Evolutionary conservation across 1,140 invertebrate genomes (phyloP).

Genomic region (Ridgeia piscesae): DNA sequence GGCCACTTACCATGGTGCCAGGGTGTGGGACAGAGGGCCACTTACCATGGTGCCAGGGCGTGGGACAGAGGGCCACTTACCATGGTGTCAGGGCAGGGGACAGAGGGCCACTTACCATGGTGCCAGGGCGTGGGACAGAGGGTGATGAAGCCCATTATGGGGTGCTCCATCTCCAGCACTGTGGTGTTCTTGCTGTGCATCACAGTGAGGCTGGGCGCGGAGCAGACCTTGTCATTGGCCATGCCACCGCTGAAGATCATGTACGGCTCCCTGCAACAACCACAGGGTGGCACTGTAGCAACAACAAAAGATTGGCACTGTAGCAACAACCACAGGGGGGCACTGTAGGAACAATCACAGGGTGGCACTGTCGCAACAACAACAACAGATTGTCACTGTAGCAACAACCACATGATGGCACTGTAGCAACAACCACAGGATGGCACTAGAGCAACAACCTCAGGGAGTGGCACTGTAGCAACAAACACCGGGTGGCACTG

Average conservation of each 20-base stretch:
- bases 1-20: neutral
- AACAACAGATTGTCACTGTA: too few relatives aligned
- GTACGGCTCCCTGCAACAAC: constrained; percentile 70
- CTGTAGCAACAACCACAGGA: constrained; percentile 15
- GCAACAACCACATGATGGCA: too few relatives aligned
- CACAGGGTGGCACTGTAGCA: neutral
- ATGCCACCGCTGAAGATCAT: constrained; percentile 95
- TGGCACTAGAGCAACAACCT: neutral
- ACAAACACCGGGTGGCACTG: too few relatives aligned
- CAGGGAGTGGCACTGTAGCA: too few relatives aligned
- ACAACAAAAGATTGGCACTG: too few relatives aligned
- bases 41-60: neutral
- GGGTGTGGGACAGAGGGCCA: neutral
- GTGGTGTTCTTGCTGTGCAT: constrained; percentile 75
- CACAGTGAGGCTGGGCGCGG: constrained; percentile 91
- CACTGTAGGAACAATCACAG: too few relatives aligned
- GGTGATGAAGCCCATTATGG: constrained; percentile 94
- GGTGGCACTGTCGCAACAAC: too few relatives aligned
- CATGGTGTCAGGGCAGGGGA: neutral
- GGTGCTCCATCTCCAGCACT: constrained; percentile 98
- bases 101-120: constrained; percentile 69
- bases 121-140: constrained; percentile 91
- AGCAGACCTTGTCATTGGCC: constrained; percentile 81
- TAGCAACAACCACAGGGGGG: too few relatives aligned
- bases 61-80: neutral